Evolutionary conservation across 2,113 vertebrate species (phyloP).

Genomic region (Phocoena phocoena): DNA sequence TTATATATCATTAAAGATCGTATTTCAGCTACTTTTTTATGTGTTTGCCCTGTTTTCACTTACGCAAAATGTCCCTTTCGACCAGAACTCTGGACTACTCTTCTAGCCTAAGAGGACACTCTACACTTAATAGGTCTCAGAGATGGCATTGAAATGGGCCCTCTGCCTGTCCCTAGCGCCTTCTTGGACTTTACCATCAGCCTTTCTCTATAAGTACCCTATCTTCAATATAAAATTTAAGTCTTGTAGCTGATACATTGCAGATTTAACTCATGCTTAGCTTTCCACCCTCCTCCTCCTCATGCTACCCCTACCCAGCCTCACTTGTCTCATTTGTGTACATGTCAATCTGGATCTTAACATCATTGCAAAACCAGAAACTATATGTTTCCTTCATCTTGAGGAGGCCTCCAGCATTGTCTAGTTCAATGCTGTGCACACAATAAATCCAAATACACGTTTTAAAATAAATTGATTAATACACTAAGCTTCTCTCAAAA

Average conservation of each 20-base stretch:
- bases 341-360: neutral
- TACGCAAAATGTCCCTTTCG: neutral
- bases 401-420: neutral
- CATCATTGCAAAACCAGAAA: neutral
- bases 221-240: neutral
- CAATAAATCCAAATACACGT: neutral
- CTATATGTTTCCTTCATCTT: neutral
- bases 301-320: neutral
- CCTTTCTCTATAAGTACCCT: neutral
- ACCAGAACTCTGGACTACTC: neutral
- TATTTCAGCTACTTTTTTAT: neutral
- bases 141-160: neutral
- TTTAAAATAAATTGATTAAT: constrained; percentile 10
- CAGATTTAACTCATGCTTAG: neutral
- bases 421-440: neutral
- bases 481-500: neutral
- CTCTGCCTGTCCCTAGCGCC: neutral
- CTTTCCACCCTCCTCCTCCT: neutral
- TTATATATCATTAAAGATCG: neutral
- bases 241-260: neutral
- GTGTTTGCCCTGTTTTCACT: neutral
- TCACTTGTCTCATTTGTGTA: neutral
- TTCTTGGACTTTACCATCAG: neutral
- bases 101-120: neutral
- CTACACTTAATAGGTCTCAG: neutral